Evolutionary conservation across 1,140 invertebrate species (phyloP).

Genomic region (Spodoptera frugiperda): DNA sequence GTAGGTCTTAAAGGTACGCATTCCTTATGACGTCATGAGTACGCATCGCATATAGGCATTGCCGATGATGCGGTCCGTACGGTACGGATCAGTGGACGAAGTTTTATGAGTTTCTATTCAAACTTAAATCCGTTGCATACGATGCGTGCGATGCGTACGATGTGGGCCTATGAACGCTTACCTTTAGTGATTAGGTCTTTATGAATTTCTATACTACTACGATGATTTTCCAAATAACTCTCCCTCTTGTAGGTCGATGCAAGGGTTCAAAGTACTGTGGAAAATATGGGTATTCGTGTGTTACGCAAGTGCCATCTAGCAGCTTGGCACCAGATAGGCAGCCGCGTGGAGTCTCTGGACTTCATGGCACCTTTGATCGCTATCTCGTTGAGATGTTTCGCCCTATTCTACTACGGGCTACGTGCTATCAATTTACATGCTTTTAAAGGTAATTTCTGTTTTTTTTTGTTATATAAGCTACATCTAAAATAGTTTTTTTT

Average conservation of each 20-base stretch:
- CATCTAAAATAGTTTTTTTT: too few species aligned
- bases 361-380: slow-evolving; percentile 82
- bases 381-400: slow-evolving; percentile 78
- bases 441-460: slow-evolving; percentile 79
- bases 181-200: too few species aligned
- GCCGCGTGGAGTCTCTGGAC: slow-evolving; percentile 60
- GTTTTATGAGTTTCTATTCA: too few species aligned
- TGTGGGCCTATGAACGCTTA: too few species aligned
- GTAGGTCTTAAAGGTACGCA: too few species aligned
- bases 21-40: too few species aligned
- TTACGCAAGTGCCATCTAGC: slow-evolving; percentile 62
- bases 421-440: slow-evolving; percentile 81
- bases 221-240: too few species aligned
- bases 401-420: slow-evolving; percentile 85
- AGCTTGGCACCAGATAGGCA: slow-evolving; percentile 60
- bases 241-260: slow-evolving; percentile 64
- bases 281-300: slow-evolving; percentile 63
- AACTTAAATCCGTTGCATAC: too few species aligned
- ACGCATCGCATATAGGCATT: too few species aligned
- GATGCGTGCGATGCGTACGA: too few species aligned
- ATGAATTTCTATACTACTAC: neutral
- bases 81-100: too few species aligned
- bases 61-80: too few species aligned
- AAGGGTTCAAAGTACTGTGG: slow-evolving; percentile 66
- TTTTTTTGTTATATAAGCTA: neutral